These are phyloP conservation scores for Platycnemis pennipes DNA, from an alignment of 2,888 invertebrate genomes.

Conservation along the genomic window DNA sequence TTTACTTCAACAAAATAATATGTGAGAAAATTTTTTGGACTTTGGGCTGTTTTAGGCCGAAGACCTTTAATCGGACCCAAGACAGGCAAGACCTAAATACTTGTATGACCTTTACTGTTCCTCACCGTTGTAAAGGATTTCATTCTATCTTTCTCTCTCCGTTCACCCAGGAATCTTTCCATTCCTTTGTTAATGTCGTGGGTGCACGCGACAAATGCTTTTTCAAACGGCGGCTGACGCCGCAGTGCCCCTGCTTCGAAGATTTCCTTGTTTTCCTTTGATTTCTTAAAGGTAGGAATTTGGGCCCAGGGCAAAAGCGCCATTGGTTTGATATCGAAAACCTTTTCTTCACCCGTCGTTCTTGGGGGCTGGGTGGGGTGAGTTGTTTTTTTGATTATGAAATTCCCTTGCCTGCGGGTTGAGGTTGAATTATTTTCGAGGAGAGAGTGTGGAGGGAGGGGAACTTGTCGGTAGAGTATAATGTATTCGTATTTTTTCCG, in stretches of 20 bases:
- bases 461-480: not conserved
- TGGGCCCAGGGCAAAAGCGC: not conserved
- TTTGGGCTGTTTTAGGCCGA: too few relatives aligned
- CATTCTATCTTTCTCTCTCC: not conserved
- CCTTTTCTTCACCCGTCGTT: not conserved
- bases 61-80: too few relatives aligned
- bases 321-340: not conserved
- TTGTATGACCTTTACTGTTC: too few relatives aligned
- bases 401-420: not conserved
- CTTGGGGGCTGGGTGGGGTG: not conserved
- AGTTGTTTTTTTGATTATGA: slow-evolving; percentile 13
- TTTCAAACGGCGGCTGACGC: too few relatives aligned
- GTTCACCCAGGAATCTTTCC: not conserved
- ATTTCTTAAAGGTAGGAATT: not conserved
- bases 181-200: not conserved
- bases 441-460: not conserved
- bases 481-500: not conserved
- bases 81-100: too few relatives aligned
- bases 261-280: not conserved
- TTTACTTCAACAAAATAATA: too few relatives aligned
- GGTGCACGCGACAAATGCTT: not conserved
- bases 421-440: not conserved
- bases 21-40: too few relatives aligned
- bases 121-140: not conserved
- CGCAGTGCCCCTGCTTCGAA: too few relatives aligned